These are phyloP conservation scores for Meta bourneti DNA, from an alignment of 2,888 invertebrate genomes.

Conservation along the genomic window DNA sequence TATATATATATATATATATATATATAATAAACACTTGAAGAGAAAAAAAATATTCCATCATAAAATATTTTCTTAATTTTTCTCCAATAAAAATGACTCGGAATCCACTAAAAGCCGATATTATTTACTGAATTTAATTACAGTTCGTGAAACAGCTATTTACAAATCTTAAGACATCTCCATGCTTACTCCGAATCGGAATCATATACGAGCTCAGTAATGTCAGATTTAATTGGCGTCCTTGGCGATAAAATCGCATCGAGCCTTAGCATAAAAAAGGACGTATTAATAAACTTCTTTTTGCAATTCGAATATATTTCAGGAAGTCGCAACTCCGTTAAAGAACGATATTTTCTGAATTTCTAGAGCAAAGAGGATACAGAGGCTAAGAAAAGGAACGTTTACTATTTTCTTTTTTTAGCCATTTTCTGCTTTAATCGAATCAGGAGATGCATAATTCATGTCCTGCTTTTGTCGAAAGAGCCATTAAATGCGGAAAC, in stretches of 20 bases:
- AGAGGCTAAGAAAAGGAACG: background rate
- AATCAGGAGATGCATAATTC: slow-evolving; percentile 38
- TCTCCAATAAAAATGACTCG: background rate
- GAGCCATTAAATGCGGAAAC: slow-evolving; percentile 12
- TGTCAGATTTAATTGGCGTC: slow-evolving; percentile 7
- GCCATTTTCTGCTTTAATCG: slow-evolving; percentile 25
- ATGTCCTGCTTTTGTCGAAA: slow-evolving; percentile 16
- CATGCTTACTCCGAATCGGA: too few relatives aligned
- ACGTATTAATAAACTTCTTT: background rate
- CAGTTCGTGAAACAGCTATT: background rate
- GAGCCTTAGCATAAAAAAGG: background rate
- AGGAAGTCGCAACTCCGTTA: slow-evolving; percentile 1
- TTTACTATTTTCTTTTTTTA: slow-evolving; percentile 6
- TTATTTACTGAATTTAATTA: background rate
- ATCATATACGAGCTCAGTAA: background rate
- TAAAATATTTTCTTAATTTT: background rate
- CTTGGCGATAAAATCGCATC: slow-evolving; percentile 7
- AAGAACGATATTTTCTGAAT: slow-evolving; percentile 17
- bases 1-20: too few relatives aligned
- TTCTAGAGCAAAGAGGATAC: slow-evolving; percentile 16
- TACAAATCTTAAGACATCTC: background rate
- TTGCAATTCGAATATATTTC: background rate
- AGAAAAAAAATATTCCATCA: background rate
- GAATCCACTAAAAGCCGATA: background rate
- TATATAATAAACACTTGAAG: background rate